Conservation (phyloP, 2,888 invertebrate species). For the Camptogramma bilineatum region DNA sequence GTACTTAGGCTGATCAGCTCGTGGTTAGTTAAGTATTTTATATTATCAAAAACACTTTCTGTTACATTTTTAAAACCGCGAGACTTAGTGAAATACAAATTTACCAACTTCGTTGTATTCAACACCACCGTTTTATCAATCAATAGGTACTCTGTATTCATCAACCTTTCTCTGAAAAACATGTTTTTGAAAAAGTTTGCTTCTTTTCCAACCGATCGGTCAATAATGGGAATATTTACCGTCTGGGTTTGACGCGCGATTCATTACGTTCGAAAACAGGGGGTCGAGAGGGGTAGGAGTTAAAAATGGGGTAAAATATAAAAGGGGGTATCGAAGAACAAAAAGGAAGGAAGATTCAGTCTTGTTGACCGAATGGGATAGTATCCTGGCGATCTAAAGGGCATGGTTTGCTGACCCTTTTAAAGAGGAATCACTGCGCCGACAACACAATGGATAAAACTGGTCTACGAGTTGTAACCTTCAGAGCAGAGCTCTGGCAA, state of each 20-base stretch:
- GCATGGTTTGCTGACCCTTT: too few species aligned
- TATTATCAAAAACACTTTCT: too few species aligned
- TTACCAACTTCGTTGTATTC: background rate
- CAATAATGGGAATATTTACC: conserved; percentile 45
- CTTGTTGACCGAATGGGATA: too few species aligned
- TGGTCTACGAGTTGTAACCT: too few species aligned
- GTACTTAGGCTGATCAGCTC: too few species aligned
- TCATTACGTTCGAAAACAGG: conserved; percentile 41
- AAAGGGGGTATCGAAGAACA: background rate
- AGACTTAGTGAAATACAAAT: background rate
- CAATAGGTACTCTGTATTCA: conserved; percentile 18
- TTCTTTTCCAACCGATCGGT: conserved; percentile 31
- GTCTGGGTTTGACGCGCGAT: conserved; percentile 44
- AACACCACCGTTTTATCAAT: conserved; percentile 14
- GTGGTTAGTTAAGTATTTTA: too few species aligned
- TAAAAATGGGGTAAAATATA: background rate
- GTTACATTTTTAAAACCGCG: too few species aligned
- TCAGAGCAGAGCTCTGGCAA: too few species aligned
- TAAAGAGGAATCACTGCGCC: too few species aligned
- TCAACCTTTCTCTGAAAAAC: conserved; percentile 23
- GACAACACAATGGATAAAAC: too few species aligned
- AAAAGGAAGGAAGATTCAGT: background rate
- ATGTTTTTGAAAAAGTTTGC: conserved; percentile 30
- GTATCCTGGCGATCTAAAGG: too few species aligned
- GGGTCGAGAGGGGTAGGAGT: background rate